Base-by-base conservation (phyloP, 2,888 invertebrate genomes). In the Harpagoxenus sublaevis region DNA sequence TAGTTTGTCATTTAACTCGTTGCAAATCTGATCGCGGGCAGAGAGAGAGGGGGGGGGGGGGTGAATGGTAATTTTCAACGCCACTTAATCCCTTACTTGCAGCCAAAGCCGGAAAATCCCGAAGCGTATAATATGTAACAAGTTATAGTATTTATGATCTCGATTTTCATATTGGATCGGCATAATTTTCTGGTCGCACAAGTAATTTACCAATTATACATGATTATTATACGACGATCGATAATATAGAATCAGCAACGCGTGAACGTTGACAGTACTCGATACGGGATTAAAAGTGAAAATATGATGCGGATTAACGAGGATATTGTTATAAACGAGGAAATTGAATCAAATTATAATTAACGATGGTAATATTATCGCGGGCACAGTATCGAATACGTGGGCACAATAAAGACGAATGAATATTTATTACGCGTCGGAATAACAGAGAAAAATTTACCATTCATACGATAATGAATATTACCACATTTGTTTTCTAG, bases 331-430 rank as follows among this genome's bases (percentile, higher is more conserved):
- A 81, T 81, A 81, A 81, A 70, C 60, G 79, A 71, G 71, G 39
- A 60, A 84, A 73, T 84, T 84, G 79, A 70, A 77, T 63, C 63
- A 82, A 83, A 78, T 81, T 77, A 84, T 83, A 87, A 88, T 88
- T 83, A 83, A 89, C 83, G 70, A 60, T 48, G 68, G 62, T 66
- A 89, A 75, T 77, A 83, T 68, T 87, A 75, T 79, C 63, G 79
- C n/a, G 82, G 63, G 15, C 79, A 71, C 63, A 53, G 53, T 62
- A 82, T 79, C 78, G 82, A 77, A 82, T 77, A 53, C 82, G 15
- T 60, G 79, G 63, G 45, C 65, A 65, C 82, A 82, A 82, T 82
- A 82, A 82, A 71, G 82, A 82, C 63, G 78, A 77, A 82, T 82
- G 82, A 82, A 77, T 82, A 77, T 82, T 82, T 77, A 82, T 82